Percentiles rank a stretch among this genome's conserved stretches.
Conservation (phyloP, 1,140 invertebrate species). For the Hetaerina americana region DNA sequence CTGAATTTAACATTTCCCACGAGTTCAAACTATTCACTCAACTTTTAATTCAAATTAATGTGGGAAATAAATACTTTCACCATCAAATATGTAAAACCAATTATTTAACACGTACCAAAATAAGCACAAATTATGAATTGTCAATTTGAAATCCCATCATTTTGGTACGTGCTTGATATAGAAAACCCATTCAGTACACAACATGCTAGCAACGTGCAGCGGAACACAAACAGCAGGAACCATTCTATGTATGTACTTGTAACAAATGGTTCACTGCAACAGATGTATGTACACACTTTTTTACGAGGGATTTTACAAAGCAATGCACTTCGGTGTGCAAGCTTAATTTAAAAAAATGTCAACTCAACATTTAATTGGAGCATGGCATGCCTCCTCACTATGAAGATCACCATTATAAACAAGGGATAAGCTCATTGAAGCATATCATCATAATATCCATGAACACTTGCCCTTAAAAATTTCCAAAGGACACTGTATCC, state of each 20-base stretch:
- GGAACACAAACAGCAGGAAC: neutral
- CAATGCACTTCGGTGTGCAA: neutral
- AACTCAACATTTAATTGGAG: too few species aligned
- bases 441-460: neutral
- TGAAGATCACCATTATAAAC: too few species aligned
- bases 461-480: neutral
- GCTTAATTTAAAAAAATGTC: neutral
- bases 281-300: neutral
- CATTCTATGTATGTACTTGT: too few species aligned
- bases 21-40: too few species aligned
- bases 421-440: too few species aligned
- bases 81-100: neutral
- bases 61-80: neutral
- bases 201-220: neutral
- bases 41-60: too few species aligned
- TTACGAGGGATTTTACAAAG: neutral
- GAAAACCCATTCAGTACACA: neutral
- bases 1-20: too few species aligned
- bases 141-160: neutral
- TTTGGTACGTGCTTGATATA: neutral
- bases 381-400: too few species aligned
- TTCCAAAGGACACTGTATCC: neutral
- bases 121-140: neutral
- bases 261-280: neutral
- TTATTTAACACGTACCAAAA: too few species aligned